Evolutionary conservation across 2,888 invertebrate genomes (phyloP), one percentile per base, ranked within the genome.

Genomic region (Nomada fabriciana): DNA sequence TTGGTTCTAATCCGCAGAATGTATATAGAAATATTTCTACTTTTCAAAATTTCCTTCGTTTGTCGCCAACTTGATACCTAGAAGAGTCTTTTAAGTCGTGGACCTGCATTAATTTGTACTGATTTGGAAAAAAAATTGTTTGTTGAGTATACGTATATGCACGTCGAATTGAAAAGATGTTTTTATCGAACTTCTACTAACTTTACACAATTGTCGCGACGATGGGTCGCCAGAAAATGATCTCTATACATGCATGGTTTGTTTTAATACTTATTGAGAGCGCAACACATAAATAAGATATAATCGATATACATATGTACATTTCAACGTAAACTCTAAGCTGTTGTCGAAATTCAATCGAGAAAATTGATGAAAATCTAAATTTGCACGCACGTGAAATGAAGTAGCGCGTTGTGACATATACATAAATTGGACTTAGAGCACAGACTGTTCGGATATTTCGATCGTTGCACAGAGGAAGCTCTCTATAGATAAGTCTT

Each of bases 231-330:
- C 53, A 47, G 50, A 52, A 61, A 36, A 36, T 25, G 42, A 53
- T 80, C 43, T 72, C 67, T 63, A 70, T 78, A 79, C 63, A 29
- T 85, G 86, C 86, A 86, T 86, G 86, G 86, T 86, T 80, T 86
- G 87, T 59, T 59, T 75, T 87, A 75, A 57, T 70, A 73, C 47
- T 73, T 71, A 42, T 79, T 77, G 59, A 80, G 29, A 73, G 25
- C 64, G 53, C 64, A 83, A 80, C 70, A 55, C 43, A 47, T 63
- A 20, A 76, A 57, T 60, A 29, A 50, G 47, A 59, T 57, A 52
- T 7, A 1, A 57, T 55, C 15, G 42, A 69, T 59, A 53, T 59
- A 10, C 67, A 64, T 59, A 10, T 70, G 57, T 29, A 72, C 47
- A 47, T 70, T 61, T 55, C 65, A 79, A 69, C 36, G 68, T 25